Base-by-base conservation (phyloP, 1,140 invertebrate species). In the Cyrtorhinus lividipennis region DNA sequence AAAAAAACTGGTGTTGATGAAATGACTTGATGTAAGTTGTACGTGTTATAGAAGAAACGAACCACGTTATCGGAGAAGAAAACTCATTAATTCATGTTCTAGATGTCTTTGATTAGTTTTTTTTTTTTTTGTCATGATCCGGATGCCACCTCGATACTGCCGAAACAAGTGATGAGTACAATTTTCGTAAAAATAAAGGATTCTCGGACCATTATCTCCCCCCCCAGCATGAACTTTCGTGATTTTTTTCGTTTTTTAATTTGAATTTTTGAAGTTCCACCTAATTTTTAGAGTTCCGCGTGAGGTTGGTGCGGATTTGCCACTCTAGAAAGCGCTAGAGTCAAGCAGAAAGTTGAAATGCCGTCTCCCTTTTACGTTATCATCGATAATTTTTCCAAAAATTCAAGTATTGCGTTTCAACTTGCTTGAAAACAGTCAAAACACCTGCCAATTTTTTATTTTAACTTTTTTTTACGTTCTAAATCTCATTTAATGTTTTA, bases 1-100 rank as follows among this genome's bases (percentile, higher is more conserved):
- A 53, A 12, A 53, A 53, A 5, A 13, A 20, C 5, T 53, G 48
- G 30, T 38, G 30, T 38, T 38, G 30, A 5, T 13, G 20, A 15
- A 5, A 5, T 10, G 48, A 10, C 5, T 53, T 53, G 10, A 12
- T 53, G 48, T 15, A 15, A n/a, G 48, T 53, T 13, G 10, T 53
- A 53, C 48, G 20, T 53, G 48, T 53, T 53, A 53, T 53, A 53
- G 48, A 53, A 53, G 18, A 53, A 53, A 53, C 8, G 20, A 53
- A 44, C 38, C 38, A 53, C 10, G 20, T 22, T 53, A 10, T 8
- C 20, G 10, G 10, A 15, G 5, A 22, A 13, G 20, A 53, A 12
- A 53, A 10, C 20, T n/a, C 38, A 10, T n/a, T n/a, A 44, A 44
- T 44, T 44, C 5, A 12, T 53, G 3, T 22, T 20, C 48, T 20